Percentiles rank a stretch among this genome's conserved stretches.
Conservation (phyloP, 2,113 vertebrate genomes). For the Speoplatyrhinus poulsoni region DNA sequence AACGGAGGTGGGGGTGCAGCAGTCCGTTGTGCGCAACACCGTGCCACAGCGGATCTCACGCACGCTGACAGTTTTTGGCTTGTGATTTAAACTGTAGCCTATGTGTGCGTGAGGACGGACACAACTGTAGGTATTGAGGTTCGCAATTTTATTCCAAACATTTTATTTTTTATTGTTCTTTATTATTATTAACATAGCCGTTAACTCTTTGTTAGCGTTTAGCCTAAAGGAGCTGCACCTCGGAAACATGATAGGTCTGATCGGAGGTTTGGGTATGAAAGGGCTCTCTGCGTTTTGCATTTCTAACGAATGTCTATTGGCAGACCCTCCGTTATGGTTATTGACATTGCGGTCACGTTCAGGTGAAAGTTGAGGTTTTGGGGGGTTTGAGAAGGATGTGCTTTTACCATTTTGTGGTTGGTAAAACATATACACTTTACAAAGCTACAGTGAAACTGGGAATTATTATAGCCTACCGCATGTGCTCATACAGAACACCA, state of each 20-base stretch:
- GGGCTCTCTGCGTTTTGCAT: constrained; percentile 66
- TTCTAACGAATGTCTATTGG: constrained; percentile 55
- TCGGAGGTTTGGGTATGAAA: constrained; percentile 68
- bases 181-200: not conserved
- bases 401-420: constrained; percentile 21
- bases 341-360: constrained; percentile 79
- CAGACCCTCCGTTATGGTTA: constrained; percentile 46
- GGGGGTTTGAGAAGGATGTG: constrained; percentile 45
- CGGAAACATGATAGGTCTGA: constrained; percentile 15
- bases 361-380: constrained; percentile 75
- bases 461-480: no score
- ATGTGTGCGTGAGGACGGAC: not conserved
- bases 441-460: constrained; percentile 17
- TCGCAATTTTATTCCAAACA: constrained; percentile 14
- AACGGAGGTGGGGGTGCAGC: constrained; percentile 49
- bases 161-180: not conserved
- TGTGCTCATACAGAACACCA: no score
- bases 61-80: constrained; percentile 60
- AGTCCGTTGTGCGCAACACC: constrained; percentile 23
- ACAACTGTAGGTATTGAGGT: not conserved
- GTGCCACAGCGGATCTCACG: constrained; percentile 35
- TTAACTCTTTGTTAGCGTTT: not conserved
- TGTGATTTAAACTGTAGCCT: constrained; percentile 22
- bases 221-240: constrained; percentile 24
- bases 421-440: constrained; percentile 18